phyloP scores from a whole-genome alignment of 2,113 vertebrate species.

The Parus major region DNA sequence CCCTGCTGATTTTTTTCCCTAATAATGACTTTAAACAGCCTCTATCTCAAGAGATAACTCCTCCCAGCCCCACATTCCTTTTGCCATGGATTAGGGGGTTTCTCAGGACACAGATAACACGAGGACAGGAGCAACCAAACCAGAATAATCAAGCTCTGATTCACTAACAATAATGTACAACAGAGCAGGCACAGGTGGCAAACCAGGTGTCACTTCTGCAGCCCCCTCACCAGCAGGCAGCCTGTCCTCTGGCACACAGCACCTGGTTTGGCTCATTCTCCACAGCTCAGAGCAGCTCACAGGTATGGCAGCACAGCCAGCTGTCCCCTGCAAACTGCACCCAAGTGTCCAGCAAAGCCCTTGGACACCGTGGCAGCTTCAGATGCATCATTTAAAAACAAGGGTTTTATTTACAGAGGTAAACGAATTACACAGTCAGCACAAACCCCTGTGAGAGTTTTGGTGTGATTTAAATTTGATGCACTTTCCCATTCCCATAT shows the following conservation, averaged over 20 bases:
- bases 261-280: not conserved
- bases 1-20: not conserved
- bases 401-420: not conserved
- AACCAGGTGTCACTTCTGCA: not conserved
- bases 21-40: not conserved
- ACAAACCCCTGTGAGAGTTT: not conserved
- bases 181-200: not conserved
- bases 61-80: not conserved
- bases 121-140: not conserved
- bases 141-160: not conserved
- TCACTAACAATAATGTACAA: not conserved
- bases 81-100: rapidly evolving
- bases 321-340: not conserved
- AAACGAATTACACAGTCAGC: not conserved
- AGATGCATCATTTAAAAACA: not conserved
- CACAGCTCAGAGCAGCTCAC: rapidly evolving
- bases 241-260: not conserved
- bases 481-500: not conserved
- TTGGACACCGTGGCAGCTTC: not conserved
- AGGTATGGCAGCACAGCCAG: not conserved
- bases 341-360: not conserved
- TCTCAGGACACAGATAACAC: not conserved
- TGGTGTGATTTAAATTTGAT: not conserved
- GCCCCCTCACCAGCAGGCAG: not conserved
- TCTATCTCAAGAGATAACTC: not conserved